Percentiles rank a stretch among this genome's conserved stretches.
Conservation (phyloP, 2,797 vertebrate genomes). For the Nannoperca obscura region DNA sequence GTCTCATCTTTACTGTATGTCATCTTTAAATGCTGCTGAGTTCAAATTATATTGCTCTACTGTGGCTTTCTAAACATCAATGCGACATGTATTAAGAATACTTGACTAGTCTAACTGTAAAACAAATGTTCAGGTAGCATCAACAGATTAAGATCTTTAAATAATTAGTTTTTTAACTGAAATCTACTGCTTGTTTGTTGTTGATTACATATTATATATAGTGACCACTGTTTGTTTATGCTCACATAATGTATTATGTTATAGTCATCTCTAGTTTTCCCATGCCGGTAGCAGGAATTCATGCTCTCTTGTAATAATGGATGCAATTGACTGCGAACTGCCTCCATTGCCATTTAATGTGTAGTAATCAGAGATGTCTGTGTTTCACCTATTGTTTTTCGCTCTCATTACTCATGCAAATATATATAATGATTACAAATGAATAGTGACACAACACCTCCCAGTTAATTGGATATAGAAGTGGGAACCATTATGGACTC, state of each 20-base stretch:
- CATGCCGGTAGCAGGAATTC: conserved; percentile 16
- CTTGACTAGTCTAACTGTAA: not conserved
- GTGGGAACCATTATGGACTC: conserved; percentile 45
- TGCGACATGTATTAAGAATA: conserved; percentile 1
- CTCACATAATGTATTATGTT: not conserved
- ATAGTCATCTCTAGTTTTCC: not conserved
- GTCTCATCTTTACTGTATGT: conserved; percentile 5
- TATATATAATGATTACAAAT: conserved; percentile 74
- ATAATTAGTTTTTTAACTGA: conserved; percentile 6
- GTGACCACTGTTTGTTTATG: conserved; percentile 16
- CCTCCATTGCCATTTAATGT: conserved; percentile 71
- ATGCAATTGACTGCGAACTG: conserved; percentile 60
- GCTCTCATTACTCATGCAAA: conserved; percentile 73
- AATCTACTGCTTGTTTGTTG: conserved; percentile 5
- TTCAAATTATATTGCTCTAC: conserved; percentile 24
- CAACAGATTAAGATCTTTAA: conserved; percentile 12
- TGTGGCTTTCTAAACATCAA: not conserved
- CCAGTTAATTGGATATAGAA: conserved; percentile 60
- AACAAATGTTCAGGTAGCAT: conserved; percentile 19
- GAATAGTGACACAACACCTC: conserved; percentile 65
- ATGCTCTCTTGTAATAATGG: conserved; percentile 51
- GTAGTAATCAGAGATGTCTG: conserved; percentile 74
- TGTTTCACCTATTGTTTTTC: conserved; percentile 72
- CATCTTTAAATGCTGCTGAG: not conserved
- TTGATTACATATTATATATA: not conserved